Conservation (phyloP, 2,888 invertebrate species). For the Petrolisthes cinctipes region DNA sequence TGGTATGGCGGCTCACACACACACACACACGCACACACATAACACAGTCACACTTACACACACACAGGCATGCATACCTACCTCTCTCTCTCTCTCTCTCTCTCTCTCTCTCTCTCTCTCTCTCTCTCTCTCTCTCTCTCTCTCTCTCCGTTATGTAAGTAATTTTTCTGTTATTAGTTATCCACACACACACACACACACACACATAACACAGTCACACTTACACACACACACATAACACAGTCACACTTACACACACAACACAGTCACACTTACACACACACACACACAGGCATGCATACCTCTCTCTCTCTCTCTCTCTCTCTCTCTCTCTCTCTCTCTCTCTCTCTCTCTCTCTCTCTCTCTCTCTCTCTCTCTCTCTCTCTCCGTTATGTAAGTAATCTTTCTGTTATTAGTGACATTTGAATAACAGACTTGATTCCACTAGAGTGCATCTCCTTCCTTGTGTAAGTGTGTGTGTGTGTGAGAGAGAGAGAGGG, state of each 20-base stretch:
- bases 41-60: too few species aligned
- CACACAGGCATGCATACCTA: too few species aligned
- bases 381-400: not conserved
- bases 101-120: slow-evolving; percentile 10
- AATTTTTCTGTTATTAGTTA: not conserved
- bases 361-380: slow-evolving; percentile 22
- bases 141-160: not conserved
- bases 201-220: not conserved
- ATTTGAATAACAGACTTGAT: too few species aligned
- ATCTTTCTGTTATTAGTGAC: too few species aligned
- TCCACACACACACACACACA: not conserved
- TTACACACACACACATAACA: not conserved
- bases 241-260: not conserved
- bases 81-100: slow-evolving; percentile 8
- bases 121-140: slow-evolving; percentile 8
- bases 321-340: slow-evolving; percentile 30
- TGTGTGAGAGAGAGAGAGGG: not conserved
- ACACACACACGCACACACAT: not conserved
- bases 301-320: not conserved
- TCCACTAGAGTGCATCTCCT: too few species aligned
- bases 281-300: not conserved
- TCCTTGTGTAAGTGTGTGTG: not conserved
- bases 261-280: not conserved
- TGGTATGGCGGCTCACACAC: too few species aligned
- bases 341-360: slow-evolving; percentile 36